A percentile compares a stretch with the other conserved stretches of the same genome.
phyloP scores from a whole-genome alignment of 2,797 vertebrate genomes.

The Heterohyrax brucei region DNA sequence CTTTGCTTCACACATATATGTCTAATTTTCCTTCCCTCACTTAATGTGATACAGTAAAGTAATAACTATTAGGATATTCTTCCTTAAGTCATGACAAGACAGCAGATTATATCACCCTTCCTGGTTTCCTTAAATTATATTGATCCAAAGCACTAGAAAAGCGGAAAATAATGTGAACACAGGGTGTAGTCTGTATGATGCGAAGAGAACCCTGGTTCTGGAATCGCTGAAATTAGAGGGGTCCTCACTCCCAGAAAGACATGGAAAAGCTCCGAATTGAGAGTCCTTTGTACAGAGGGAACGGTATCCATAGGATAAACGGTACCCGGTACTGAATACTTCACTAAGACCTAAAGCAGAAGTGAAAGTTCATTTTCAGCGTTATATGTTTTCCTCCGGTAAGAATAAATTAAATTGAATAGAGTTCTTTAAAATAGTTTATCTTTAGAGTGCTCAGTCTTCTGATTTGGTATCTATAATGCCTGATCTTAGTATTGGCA shows the following conservation, averaged over 20 bases:
- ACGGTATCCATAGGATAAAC: not conserved
- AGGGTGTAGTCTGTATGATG: not conserved
- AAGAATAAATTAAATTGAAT: not conserved
- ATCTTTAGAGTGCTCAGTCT: not conserved
- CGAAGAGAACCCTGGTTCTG: conserved; percentile 15
- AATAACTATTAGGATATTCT: not conserved
- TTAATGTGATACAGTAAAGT: conserved; percentile 22
- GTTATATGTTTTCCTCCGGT: not conserved
- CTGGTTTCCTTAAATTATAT: not conserved
- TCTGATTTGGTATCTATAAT: conserved; percentile 1
- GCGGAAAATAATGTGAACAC: not conserved
- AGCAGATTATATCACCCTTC: conserved; percentile 19
- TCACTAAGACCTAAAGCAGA: not conserved
- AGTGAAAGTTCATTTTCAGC: not conserved
- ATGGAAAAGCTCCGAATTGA: not conserved
- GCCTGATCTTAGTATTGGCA: not conserved
- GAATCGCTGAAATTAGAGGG: not conserved
- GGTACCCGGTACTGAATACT: not conserved
- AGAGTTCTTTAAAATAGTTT: not conserved
- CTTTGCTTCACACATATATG: not conserved
- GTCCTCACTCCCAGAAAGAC: not conserved
- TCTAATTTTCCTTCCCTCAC: conserved; percentile 7
- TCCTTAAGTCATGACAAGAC: conserved; percentile 47
- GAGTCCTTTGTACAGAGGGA: not conserved
- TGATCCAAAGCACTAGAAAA: not conserved